phyloP scores from a whole-genome alignment of 2,113 vertebrate genomes.

The Gymnarchus niloticus region DNA sequence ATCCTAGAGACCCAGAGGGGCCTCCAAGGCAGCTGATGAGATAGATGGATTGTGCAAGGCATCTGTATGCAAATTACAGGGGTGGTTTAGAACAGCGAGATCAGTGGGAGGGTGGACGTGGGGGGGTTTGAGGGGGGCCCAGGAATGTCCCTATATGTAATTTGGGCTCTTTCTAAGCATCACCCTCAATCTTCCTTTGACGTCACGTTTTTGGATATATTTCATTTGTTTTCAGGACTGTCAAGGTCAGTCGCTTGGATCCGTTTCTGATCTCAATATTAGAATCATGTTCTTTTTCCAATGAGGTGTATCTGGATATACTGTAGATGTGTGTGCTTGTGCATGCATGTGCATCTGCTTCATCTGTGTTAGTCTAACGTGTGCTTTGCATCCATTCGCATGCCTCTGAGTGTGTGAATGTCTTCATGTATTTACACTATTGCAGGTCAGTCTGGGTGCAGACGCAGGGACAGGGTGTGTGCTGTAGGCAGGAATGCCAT shows the following conservation, averaged over 20 bases:
- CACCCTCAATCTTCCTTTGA: neutral
- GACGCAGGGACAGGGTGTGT: neutral
- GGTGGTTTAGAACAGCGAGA: neutral
- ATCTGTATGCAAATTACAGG: conserved; percentile 67
- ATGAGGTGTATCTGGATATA: neutral
- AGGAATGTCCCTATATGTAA: neutral
- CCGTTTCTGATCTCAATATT: neutral
- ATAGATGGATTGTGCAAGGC: conserved; percentile 38
- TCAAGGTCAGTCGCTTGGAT: neutral
- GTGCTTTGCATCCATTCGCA: neutral
- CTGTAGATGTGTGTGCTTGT: neutral
- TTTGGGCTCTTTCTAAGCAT: neutral
- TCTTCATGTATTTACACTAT: too few species aligned
- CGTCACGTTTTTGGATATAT: neutral
- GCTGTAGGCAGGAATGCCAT: neutral
- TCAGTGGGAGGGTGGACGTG: neutral
- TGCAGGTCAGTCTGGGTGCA: too few species aligned
- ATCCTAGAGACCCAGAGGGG: neutral
- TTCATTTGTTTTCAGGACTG: neutral
- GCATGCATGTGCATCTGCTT: neutral
- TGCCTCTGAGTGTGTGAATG: too few species aligned
- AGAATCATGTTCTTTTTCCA: neutral
- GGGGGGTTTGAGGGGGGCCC: neutral
- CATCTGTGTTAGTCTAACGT: neutral
- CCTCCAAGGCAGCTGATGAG: conserved; percentile 36